Base-by-base conservation (phyloP, 2,113 vertebrate genomes). In the Pterocles orientalis region DNA sequence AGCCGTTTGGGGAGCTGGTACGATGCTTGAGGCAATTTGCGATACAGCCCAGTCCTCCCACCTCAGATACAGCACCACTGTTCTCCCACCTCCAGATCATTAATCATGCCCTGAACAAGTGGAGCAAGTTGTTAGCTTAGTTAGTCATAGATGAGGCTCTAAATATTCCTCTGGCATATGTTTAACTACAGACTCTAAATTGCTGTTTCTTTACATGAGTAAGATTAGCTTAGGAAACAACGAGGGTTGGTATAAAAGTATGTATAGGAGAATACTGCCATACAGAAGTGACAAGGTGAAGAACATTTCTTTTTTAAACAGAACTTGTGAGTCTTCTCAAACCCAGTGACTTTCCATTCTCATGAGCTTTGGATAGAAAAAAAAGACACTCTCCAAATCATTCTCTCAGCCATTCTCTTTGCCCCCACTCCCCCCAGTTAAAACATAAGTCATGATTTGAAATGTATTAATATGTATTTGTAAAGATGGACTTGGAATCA, bases 21-120 rank as follows among this genome's bases (percentile, higher is more conserved):
- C 12, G 31, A 18, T 36, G 39, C 14, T 69, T 18, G 54, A 66
- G 29, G 41, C 0, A 0, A 51, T n/a, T 53, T 1, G 1, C 43
- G 56, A 0, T 2, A 16, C 15, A 88, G 25, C 14, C 56, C 23
- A 13, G 14, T 81, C 25, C n/a, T 88, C 53, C 56, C 28, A n/a
- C 26, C 4, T 19, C 33, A 26, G 13, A 50, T 50, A 51, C 0
- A 1, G 61, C 28, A 43, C 12, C 21, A 6, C 10, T 21, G 7
- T 47, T 87, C 53, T 28, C 8, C 53, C 24, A 50, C 4, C 25
- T 12, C 25, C 31, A 48, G 34, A 28, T 75, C 48, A 54, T 17
- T 50, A 29, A 16, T 14, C 48, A 48, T 61, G 25, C 36, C 43
- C 41, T 88, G n/a, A 57, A 68, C 31, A 62, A 71, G 15, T 20